Base-by-base conservation (phyloP, 2,888 invertebrate genomes). In the Diarsia rubi region DNA sequence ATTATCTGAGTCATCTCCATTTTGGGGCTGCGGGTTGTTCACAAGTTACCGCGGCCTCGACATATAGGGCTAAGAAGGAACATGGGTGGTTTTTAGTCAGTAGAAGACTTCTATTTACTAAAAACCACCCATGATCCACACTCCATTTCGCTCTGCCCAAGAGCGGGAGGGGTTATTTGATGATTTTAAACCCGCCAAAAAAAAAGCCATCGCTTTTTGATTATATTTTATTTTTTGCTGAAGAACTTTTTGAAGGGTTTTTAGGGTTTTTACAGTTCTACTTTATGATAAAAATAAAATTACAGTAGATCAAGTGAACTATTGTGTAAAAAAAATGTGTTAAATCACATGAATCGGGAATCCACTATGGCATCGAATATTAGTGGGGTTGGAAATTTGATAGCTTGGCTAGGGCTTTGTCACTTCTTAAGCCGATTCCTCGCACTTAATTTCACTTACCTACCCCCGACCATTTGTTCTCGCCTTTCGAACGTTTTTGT, bases 361-460 rank as follows among this genome's bases (percentile, higher is more conserved):
- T 85, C 70, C 72, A 83, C 87, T 79, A 83, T 82, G 75, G 82
- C 86, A 88, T 88, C 82, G 87, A 90, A 88, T 90, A 90, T 89
- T 87, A 88, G 83, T 82, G 84, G 82, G 72, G 80, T 73, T 82
- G 83, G 87, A 86, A 91, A 92, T 93, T 92, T 90, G 89, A 93
- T 93, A 88, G 90, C 86, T 79, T 87, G 87, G 85, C 88, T 89
- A 89, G 81, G 89, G 88, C 88, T 89, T 81, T 88, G 88, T 89
- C 86, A 87, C 86, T 87, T 87, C 90, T 88, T 87, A 89, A 90
- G 89, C 88, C 90, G 87, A 89, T 90, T 90, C 83, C 88, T 86
- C 85, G 90, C 91, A 91, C 91, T 93, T 94, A 92, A 93, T 94
- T 92, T 94, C 93, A 93, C 91, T 93, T 93, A 92, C 87, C 88